phyloP scores from a whole-genome alignment of 2,888 invertebrate genomes.

The Parnassius orleans region DNA sequence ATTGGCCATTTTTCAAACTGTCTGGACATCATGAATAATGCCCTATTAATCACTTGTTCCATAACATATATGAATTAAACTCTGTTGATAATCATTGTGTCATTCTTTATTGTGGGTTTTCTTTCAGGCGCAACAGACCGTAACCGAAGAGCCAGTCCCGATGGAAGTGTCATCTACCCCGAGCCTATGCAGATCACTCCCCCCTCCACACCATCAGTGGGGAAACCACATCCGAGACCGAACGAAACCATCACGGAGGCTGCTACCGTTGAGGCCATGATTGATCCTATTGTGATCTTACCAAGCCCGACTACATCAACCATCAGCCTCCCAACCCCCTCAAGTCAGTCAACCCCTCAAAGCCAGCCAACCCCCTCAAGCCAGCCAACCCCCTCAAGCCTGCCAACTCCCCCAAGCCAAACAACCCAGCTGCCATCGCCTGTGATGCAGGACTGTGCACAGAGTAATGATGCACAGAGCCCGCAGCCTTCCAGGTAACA shows the following conservation, averaged over 20 bases:
- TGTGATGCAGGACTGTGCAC: not conserved
- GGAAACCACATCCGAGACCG: not conserved
- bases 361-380: too few species aligned
- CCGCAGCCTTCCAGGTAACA: not conserved
- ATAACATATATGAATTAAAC: too few species aligned
- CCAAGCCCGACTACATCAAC: not conserved
- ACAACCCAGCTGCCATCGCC: too few species aligned
- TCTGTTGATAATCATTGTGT: too few species aligned
- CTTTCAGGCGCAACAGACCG: not conserved
- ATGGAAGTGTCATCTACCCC: not conserved
- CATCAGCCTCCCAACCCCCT: not conserved
- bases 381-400: too few species aligned
- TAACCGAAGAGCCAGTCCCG: not conserved
- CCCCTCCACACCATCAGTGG: not conserved
- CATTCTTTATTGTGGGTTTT: not conserved
- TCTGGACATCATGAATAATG: too few species aligned
- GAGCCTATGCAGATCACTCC: not conserved
- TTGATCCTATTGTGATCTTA: not conserved
- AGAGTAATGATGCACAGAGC: not conserved
- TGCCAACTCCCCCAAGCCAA: too few species aligned
- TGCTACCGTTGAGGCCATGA: not conserved
- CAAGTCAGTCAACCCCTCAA: not conserved
- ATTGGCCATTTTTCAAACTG: too few species aligned
- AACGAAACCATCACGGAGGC: not conserved
- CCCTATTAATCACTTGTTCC: too few species aligned